These are phyloP conservation scores for Synergus gifuensis DNA, from an alignment of 2,888 invertebrate genomes.

Conservation along the genomic window DNA sequence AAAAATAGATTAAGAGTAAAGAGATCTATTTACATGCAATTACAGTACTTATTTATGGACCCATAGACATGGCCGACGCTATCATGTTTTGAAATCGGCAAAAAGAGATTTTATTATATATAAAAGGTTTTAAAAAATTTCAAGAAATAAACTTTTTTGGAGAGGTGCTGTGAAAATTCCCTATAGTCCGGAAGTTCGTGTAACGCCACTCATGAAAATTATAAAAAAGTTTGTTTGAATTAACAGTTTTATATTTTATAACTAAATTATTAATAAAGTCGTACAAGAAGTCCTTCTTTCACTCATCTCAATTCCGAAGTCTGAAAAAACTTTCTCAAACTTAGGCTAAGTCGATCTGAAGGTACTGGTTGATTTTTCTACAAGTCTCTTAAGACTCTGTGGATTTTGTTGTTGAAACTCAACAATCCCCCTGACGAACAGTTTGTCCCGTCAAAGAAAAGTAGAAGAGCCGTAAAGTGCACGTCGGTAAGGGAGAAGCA, in stretches of 20 bases:
- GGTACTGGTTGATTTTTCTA: constrained; percentile 21
- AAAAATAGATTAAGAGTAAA: neutral
- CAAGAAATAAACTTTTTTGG: too few species aligned
- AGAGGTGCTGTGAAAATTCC: too few species aligned
- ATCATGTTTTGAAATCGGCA: too few species aligned
- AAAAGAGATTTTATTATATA: too few species aligned
- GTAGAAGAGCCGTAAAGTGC: constrained; percentile 41
- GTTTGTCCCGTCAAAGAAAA: constrained; percentile 35
- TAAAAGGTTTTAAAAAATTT: too few species aligned
- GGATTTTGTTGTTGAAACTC: constrained; percentile 39
- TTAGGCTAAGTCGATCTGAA: constrained; percentile 5
- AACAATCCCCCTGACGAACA: constrained; percentile 27
- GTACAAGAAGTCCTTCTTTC: neutral
- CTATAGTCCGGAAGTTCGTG: too few species aligned
- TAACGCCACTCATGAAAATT: neutral
- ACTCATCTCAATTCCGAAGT: neutral
- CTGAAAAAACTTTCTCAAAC: constrained; percentile 17
- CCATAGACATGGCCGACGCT: neutral
- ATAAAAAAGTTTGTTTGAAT: neutral
- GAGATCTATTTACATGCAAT: neutral
- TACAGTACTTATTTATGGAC: neutral
- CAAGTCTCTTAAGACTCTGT: constrained; percentile 20
- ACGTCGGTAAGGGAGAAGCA: neutral
- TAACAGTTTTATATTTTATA: neutral
- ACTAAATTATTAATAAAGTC: neutral